phyloP scores from a whole-genome alignment of 2,888 invertebrate genomes.

The Allolobophora icterica region DNA sequence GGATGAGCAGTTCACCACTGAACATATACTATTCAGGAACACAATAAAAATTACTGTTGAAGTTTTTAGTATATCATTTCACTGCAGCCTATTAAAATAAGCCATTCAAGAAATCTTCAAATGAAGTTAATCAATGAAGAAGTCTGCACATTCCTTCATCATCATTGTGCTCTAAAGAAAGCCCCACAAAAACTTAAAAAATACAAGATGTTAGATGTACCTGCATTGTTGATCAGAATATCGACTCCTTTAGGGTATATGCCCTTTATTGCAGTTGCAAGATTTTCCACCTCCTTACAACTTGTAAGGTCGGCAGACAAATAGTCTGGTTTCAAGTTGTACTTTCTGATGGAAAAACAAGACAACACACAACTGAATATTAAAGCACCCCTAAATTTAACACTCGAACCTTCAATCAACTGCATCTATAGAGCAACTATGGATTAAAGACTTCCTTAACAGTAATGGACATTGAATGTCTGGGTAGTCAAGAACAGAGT shows the following conservation, averaged over 20 bases:
- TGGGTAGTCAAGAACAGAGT: background rate
- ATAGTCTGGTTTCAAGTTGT: conserved; percentile 36
- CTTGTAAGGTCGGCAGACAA: conserved; percentile 47
- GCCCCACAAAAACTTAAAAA: background rate
- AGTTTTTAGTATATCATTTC: too few species aligned
- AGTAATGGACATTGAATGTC: too few species aligned
- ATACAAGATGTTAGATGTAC: conserved; percentile 50
- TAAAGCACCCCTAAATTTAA: background rate
- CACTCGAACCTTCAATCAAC: background rate
- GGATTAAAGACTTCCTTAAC: background rate
- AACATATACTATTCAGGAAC: too few species aligned
- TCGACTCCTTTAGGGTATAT: conserved; percentile 51
- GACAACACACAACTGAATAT: conserved; percentile 22
- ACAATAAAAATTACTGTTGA: too few species aligned
- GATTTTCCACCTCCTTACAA: conserved; percentile 43
- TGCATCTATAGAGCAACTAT: background rate
- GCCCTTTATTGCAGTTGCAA: conserved; percentile 39
- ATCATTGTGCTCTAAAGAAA: too few species aligned
- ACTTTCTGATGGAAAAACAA: conserved; percentile 33
- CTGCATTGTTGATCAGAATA: conserved; percentile 59
- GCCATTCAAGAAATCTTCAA: background rate
- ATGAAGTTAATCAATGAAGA: background rate
- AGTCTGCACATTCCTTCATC: background rate
- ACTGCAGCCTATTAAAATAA: too few species aligned
- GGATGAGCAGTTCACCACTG: too few species aligned